Percentiles rank a stretch among this genome's conserved stretches.
Evolutionary conservation across 30 jellyfish, hydroid and myxozoan species (phyloP).

Genomic region (Sanderia malayensis): DNA sequence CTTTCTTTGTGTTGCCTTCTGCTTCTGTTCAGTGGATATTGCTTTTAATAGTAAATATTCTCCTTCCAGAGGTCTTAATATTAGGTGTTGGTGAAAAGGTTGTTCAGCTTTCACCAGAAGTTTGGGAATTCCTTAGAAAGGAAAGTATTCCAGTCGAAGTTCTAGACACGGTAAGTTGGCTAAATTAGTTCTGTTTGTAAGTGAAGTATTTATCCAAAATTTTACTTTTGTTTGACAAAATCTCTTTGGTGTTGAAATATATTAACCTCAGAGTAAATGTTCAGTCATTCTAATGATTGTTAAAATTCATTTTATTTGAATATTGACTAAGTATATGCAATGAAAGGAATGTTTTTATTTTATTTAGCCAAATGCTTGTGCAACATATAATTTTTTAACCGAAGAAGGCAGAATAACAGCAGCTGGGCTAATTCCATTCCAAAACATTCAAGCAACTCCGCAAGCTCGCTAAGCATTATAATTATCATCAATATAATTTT

Average conservation of each 20-base stretch:
- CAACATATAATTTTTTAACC: conserved; percentile 79
- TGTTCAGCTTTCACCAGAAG: conserved; percentile 58
- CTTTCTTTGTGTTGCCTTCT: too few species aligned
- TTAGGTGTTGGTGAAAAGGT: conserved; percentile 85
- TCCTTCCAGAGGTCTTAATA: conserved; percentile 56
- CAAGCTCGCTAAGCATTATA: too few species aligned
- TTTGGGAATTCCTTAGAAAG: conserved; percentile 41
- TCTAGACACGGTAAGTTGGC: conserved; percentile 71
- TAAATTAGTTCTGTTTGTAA: too few species aligned
- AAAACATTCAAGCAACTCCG: too few species aligned
- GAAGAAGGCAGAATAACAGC: conserved; percentile 87
- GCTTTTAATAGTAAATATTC: too few species aligned
- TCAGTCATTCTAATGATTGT: not conserved
- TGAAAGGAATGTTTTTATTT: not conserved
- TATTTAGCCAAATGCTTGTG: conserved; percentile 84
- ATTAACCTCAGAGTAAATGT: not conserved
- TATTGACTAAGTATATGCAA: too few species aligned
- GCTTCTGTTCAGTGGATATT: too few species aligned
- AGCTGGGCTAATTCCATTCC: conserved; percentile 85
- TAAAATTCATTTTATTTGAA: too few species aligned
- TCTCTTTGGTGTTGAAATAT: not conserved
- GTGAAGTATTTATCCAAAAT: too few species aligned
- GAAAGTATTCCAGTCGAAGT: conserved; percentile 65
- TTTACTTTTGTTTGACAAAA: too few species aligned
- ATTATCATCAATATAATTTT: too few species aligned